A percentile compares a stretch with the other conserved stretches of the same genome.
phyloP scores from a whole-genome alignment of 2,888 invertebrate species.

The Trichopoda pennipes region DNA sequence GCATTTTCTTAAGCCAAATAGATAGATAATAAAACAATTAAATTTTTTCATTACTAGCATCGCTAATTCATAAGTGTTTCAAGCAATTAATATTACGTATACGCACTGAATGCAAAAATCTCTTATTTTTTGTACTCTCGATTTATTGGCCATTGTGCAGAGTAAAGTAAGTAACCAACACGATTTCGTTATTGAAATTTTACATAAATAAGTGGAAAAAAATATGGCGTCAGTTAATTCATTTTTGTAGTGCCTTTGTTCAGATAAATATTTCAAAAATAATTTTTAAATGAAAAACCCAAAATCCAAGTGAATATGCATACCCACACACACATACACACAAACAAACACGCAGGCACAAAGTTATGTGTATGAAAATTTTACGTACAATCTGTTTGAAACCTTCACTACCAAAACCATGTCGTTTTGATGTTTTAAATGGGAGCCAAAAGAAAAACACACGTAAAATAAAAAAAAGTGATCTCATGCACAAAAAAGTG shows the following conservation, averaged over 20 bases:
- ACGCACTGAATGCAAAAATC: conserved; percentile 18
- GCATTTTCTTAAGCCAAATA: too few species aligned
- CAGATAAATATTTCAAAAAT: conserved; percentile 49
- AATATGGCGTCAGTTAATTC: conserved; percentile 58
- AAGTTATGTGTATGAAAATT: neutral
- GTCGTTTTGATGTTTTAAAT: conserved; percentile 70
- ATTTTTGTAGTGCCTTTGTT: conserved; percentile 35
- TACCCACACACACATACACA: conserved; percentile 6
- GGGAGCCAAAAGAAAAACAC: conserved; percentile 66
- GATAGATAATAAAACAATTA: neutral
- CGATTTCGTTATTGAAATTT: conserved; percentile 48
- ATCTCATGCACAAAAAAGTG: conserved; percentile 74
- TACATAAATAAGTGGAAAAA: conserved; percentile 32
- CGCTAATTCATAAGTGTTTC: conserved; percentile 9
- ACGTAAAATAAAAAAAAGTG: conserved; percentile 69
- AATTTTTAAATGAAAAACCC: conserved; percentile 54
- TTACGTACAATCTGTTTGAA: conserved; percentile 23
- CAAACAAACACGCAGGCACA: neutral
- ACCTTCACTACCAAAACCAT: conserved; percentile 50
- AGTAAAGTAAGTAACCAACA: conserved; percentile 30
- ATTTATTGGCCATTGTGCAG: neutral
- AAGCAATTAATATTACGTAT: conserved; percentile 19
- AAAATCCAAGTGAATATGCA: conserved; percentile 32
- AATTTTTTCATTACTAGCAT: neutral
- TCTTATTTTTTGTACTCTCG: too few species aligned